phyloP scores from a whole-genome alignment of 1,140 invertebrate genomes.

The Drosophila varians region DNA sequence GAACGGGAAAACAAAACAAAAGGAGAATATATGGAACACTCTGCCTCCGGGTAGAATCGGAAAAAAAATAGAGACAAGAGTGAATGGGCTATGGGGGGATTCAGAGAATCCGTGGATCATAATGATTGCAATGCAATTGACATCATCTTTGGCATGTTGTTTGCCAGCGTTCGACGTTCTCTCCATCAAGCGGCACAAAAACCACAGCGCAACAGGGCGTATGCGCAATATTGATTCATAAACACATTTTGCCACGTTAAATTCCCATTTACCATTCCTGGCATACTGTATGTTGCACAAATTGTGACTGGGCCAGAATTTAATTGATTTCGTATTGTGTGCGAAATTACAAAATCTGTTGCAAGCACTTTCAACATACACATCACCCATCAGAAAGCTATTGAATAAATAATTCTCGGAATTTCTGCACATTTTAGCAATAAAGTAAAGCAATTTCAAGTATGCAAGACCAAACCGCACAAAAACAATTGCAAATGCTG shows the following conservation, averaged over 20 bases:
- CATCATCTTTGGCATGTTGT: conserved; percentile 37
- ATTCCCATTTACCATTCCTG: background rate
- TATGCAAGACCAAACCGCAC: conserved; percentile 16
- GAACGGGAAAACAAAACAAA: conserved; percentile 17
- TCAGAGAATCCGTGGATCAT: conserved; percentile 14
- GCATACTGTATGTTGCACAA: background rate
- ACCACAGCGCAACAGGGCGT: conserved; percentile 33
- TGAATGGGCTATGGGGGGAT: background rate
- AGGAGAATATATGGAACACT: conserved; percentile 13
- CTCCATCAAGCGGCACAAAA: conserved; percentile 10
- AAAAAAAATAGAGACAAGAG: background rate
- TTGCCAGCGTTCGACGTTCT: conserved; percentile 13
- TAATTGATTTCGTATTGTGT: conserved; percentile 55
- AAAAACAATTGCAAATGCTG: conserved; percentile 42
- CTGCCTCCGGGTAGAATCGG: background rate
- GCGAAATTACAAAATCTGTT: conserved; percentile 42
- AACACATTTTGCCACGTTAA: conserved; percentile 35
- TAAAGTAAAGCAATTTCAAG: conserved; percentile 36
- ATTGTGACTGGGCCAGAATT: conserved; percentile 25
- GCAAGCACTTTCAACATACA: conserved; percentile 46
- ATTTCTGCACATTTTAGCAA: conserved; percentile 39
- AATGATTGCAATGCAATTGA: conserved; percentile 40
- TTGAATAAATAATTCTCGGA: conserved; percentile 41
- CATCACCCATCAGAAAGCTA: conserved; percentile 24
- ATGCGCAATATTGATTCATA: conserved; percentile 44